Base-by-base conservation (phyloP, 2,113 vertebrate species). In the Patagioenas fasciata region DNA sequence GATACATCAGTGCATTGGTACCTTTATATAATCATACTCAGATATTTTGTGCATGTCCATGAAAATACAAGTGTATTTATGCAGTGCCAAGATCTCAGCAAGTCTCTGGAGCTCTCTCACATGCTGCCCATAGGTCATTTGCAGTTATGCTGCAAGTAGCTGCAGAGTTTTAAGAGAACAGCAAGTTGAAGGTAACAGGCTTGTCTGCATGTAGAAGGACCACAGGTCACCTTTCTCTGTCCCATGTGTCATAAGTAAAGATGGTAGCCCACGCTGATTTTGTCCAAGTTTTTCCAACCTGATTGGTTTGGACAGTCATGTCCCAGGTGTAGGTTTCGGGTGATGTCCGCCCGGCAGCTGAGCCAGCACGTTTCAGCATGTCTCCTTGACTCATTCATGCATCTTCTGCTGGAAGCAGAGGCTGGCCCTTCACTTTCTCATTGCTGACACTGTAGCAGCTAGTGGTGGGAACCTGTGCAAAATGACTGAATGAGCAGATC, bases 281-380 rank as follows among this genome's bases (percentile, higher is more conserved):
- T 58, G 7, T 40, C 14, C 44, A 54, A 26, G 12, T 38, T 34
- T 51, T 80, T 57, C 61, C 50, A 69, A 62, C 5, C 17, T 48
- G 6, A 4, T 62, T 44, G 48, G 13, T 23, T 48, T 32, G 29
- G 23, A 32, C 25, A 38, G 38, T 48, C 1, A 1, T 42, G 12
- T 36, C 8, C 13, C 9, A 3, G 4, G 61, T 20, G 28, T 19
- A 62, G 31, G 26, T 28, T 58, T 0, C 0, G 42, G 26, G 25
- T 42, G 44, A 21, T 0, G 1, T 28, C 9, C 8, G 6, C 7
- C 15, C 8, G 18, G 6, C 5, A n/a, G 58, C 58, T 50, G 29
- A 66, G 15, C 34, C 53, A 18, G 23, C 21, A 11, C 15, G 8
- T 8, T 26, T 36, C 15, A 20, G 17, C 8, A 2, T 11, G 9